Evolutionary conservation across 1,140 invertebrate genomes (phyloP).

Genomic region (Nymphalis io): DNA sequence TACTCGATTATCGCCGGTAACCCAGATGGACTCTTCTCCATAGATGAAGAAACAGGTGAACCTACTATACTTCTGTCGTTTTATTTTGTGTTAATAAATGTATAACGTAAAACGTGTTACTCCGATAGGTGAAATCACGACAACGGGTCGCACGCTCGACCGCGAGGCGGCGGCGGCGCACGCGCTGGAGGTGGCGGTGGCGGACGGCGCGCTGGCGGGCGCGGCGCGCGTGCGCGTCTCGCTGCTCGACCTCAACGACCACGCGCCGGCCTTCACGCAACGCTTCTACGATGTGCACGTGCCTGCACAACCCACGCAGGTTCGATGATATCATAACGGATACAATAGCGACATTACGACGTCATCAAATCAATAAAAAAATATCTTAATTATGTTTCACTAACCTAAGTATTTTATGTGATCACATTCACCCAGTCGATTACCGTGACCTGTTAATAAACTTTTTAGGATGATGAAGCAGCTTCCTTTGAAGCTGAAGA

Average conservation of each 20-base stretch:
- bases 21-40: conserved; percentile 93
- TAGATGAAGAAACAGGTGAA: conserved; percentile 90
- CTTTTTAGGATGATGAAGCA: conserved; percentile 40
- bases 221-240: conserved; percentile 91
- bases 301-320: conserved; percentile 80
- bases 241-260: conserved; percentile 93
- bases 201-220: conserved; percentile 91
- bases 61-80: too few relatives aligned
- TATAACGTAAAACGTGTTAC: too few relatives aligned
- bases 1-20: conserved; percentile 95
- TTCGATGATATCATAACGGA: neutral
- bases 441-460: too few relatives aligned
- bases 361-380: too few relatives aligned
- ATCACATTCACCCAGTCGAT: too few relatives aligned
- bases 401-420: too few relatives aligned
- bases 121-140: conserved; percentile 87
- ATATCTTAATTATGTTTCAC: too few relatives aligned
- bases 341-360: too few relatives aligned
- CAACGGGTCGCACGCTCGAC: conserved; percentile 91
- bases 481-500: conserved; percentile 44
- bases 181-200: conserved; percentile 91
- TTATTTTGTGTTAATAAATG: neutral
- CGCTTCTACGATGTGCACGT: conserved; percentile 90
- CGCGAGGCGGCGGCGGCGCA: conserved; percentile 92
- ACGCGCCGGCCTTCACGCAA: conserved; percentile 90